Evolutionary conservation across 2,797 vertebrate species (phyloP).

Genomic region (Malacoctenus gilli): DNA sequence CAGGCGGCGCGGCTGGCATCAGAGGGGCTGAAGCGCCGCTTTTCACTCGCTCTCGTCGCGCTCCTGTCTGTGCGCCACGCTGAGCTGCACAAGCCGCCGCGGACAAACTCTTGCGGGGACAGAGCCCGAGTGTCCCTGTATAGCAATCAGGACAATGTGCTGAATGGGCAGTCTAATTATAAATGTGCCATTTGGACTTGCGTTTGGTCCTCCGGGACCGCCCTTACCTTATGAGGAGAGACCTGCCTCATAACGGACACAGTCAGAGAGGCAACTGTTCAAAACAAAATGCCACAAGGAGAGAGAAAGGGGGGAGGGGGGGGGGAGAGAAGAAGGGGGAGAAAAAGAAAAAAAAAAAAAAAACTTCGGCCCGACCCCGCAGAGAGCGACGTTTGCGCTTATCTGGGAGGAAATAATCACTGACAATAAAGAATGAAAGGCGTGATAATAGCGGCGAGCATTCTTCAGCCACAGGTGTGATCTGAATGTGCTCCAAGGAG

Average conservation of each 20-base stretch:
- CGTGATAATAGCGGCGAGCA: conserved; percentile 6
- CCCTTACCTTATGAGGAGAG: conserved; percentile 99
- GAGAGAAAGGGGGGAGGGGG: no score
- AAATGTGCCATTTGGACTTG: conserved; percentile 98
- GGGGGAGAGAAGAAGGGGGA: conserved; percentile 11
- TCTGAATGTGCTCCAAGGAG: conserved; percentile 11
- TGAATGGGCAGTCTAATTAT: conserved; percentile 99
- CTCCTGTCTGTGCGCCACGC: conserved; percentile 52
- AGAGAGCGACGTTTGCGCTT: no score
- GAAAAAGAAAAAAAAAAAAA: conserved; percentile 45
- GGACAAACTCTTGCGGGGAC: conserved; percentile 84
- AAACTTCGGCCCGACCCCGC: conserved; percentile 84
- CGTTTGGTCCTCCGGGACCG: conserved; percentile 90
- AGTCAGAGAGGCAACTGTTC: conserved; percentile 90
- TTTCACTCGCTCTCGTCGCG: conserved; percentile 49
- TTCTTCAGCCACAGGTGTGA: conserved; percentile 60
- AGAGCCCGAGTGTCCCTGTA: conserved; percentile 88
- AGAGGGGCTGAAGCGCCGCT: conserved; percentile 44
- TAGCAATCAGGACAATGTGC: conserved; percentile 95
- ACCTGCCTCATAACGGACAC: conserved; percentile 78
- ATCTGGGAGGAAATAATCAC: conserved; percentile 26
- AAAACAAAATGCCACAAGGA: conserved; percentile 90
- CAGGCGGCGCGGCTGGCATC: conserved; percentile 44
- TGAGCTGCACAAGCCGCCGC: conserved; percentile 78
- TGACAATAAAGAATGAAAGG: neutral